phyloP scores from a whole-genome alignment of 2,888 invertebrate species.

The Pandemis cinnamomeana region DNA sequence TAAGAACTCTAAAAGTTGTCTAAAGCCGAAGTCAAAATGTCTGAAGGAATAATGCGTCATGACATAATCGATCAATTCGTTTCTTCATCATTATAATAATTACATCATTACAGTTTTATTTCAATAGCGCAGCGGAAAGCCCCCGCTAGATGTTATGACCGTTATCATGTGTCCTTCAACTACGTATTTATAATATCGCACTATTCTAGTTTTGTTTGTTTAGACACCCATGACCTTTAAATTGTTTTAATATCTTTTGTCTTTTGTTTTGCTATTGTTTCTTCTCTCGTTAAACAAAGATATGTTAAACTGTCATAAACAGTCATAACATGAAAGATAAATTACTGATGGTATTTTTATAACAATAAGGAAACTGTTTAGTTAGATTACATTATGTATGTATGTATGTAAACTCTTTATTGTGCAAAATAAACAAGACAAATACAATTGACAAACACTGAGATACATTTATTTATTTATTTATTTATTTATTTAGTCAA shows the following conservation, averaged over 20 bases:
- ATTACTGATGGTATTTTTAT: slow-evolving; percentile 6
- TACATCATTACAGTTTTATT: slow-evolving; percentile 27
- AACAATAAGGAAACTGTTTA: neutral
- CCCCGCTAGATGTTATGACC: slow-evolving; percentile 7
- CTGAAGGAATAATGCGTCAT: slow-evolving; percentile 7
- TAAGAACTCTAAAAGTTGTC: neutral
- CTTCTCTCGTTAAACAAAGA: neutral
- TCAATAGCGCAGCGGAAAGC: slow-evolving; percentile 13
- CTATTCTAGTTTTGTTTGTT: slow-evolving; percentile 45
- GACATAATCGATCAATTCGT: slow-evolving; percentile 31
- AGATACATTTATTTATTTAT: too few species aligned
- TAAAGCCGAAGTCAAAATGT: neutral
- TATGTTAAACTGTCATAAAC: slow-evolving; percentile 5
- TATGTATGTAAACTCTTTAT: too few species aligned
- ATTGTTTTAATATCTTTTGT: slow-evolving; percentile 32
- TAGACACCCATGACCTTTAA: slow-evolving; percentile 48
- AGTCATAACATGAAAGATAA: slow-evolving; percentile 11
- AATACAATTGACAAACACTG: too few species aligned
- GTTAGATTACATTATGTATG: neutral
- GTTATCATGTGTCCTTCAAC: slow-evolving; percentile 45
- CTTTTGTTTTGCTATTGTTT: slow-evolving; percentile 22
- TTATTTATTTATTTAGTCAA: too few species aligned
- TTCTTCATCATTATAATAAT: slow-evolving; percentile 35
- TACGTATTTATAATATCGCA: slow-evolving; percentile 48
- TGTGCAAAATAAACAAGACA: too few species aligned